A percentile compares a stretch with the other conserved stretches of the same genome.
Conservation (phyloP, 2,888 invertebrate genomes). For the Anoplius nigerrimus region DNA sequence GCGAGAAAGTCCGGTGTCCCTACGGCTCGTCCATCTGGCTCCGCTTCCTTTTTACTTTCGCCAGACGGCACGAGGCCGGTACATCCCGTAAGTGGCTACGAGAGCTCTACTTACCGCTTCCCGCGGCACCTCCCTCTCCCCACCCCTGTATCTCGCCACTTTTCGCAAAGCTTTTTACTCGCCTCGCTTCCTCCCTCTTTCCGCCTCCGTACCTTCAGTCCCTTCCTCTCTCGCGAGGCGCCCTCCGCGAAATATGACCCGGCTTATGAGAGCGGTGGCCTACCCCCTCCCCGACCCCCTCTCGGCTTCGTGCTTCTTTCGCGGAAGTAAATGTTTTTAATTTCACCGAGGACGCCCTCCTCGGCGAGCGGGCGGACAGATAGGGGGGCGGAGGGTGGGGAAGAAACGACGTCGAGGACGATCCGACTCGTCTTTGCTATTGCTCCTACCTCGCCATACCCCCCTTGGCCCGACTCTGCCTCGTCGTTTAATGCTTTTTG, state of each 20-base stretch:
- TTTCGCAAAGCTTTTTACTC: conserved; percentile 10
- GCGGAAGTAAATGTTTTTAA: conserved; percentile 63
- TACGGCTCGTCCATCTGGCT: conserved; percentile 24
- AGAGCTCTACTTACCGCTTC: conserved; percentile 27
- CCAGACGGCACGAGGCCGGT: conserved; percentile 39
- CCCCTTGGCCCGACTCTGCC: conserved; percentile 29
- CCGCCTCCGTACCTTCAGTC: no score
- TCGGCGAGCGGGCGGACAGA: conserved; percentile 17
- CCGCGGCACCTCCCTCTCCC: not conserved
- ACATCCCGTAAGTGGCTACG: conserved; percentile 39
- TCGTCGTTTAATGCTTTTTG: conserved; percentile 48
- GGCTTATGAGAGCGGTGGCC: conserved; percentile 57
- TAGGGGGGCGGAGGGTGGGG: conserved; percentile 7
- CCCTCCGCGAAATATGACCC: conserved; percentile 55
- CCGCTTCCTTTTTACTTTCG: conserved; percentile 18
- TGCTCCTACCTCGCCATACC: conserved; percentile 28
- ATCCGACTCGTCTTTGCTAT: conserved; percentile 4
- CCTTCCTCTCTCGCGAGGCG: conserved; percentile 11
- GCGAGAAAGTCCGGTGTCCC: conserved; percentile 29
- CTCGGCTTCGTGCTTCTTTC: conserved; percentile 49
- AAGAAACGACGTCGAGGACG: conserved; percentile 28
- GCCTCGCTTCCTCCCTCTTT: conserved; percentile 11
- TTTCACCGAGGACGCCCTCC: conserved; percentile 48
- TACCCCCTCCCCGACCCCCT: no score
- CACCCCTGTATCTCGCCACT: not conserved